These are phyloP conservation scores for Rhinoptilus africanus DNA, from an alignment of 2,113 vertebrate species.

Conservation along the genomic window DNA sequence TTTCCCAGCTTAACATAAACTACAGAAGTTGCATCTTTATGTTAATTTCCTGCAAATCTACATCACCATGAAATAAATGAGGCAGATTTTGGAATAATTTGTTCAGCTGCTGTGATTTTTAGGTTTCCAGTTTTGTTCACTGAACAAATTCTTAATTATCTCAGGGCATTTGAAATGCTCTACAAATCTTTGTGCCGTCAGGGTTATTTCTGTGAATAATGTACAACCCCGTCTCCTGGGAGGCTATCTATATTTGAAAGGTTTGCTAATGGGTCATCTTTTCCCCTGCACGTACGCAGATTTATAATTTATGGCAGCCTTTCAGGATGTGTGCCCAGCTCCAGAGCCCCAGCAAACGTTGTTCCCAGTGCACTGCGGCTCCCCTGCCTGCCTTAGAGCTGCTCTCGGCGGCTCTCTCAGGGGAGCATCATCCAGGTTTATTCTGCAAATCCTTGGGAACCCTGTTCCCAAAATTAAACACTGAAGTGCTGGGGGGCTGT, in stretches of 20 bases:
- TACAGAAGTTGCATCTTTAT: neutral
- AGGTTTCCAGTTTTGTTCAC: slow-evolving; percentile 65
- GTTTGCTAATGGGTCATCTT: slow-evolving; percentile 44
- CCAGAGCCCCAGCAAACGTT: neutral
- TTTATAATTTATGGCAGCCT: neutral
- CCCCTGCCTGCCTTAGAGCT: neutral
- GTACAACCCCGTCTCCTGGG: slow-evolving; percentile 40
- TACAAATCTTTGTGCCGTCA: slow-evolving; percentile 34
- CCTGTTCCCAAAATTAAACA: neutral
- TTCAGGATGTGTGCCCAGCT: neutral
- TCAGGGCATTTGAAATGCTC: slow-evolving; percentile 57
- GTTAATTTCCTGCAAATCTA: slow-evolving; percentile 45
- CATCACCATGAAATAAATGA: slow-evolving; percentile 37
- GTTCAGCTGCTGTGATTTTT: slow-evolving; percentile 65
- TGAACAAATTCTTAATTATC: slow-evolving; percentile 72
- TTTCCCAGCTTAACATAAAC: neutral
- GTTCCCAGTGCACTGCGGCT: neutral
- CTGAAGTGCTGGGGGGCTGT: fast-evolving
- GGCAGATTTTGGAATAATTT: slow-evolving; percentile 56
- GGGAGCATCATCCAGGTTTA: neutral
- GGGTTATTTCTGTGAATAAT: slow-evolving; percentile 68
- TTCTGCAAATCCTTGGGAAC: neutral
- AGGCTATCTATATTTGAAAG: slow-evolving; percentile 35
- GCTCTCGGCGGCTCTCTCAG: fast-evolving
- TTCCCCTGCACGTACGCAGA: neutral